Percentiles rank a stretch among this genome's conserved stretches.
Conservation (phyloP, 2,113 vertebrate genomes). For the Triplophysa siluroides region DNA sequence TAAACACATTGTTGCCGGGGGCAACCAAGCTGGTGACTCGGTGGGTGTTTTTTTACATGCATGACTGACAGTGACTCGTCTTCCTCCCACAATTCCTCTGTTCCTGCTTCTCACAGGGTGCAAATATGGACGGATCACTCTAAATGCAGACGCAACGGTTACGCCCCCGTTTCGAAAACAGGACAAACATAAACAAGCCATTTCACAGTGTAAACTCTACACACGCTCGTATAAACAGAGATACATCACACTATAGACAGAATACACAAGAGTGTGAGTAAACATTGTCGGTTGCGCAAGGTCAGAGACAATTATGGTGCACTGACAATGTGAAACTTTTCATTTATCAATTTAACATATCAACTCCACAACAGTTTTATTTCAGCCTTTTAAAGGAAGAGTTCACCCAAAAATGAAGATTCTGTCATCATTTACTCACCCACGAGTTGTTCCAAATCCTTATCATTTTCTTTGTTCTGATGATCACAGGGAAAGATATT, state of each 20-base stretch:
- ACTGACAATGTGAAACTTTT: background rate
- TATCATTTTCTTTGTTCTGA: too few species aligned
- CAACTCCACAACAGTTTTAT: too few species aligned
- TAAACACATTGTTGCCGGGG: conserved; percentile 27
- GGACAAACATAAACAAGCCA: conserved; percentile 41
- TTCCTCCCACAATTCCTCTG: conserved; percentile 33
- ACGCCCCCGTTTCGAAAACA: conserved; percentile 2
- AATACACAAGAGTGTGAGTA: too few species aligned
- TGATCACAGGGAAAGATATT: too few species aligned
- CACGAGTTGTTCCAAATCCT: too few species aligned
- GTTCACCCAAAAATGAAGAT: too few species aligned
- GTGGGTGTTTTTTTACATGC: conserved; percentile 49
- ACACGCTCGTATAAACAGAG: conserved; percentile 17
- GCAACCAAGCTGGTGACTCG: conserved; percentile 34
- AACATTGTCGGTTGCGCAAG: too few species aligned
- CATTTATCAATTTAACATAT: too few species aligned
- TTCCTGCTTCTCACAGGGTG: conserved; percentile 5
- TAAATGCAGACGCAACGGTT: conserved; percentile 30
- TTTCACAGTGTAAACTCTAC: conserved; percentile 32
- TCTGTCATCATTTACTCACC: too few species aligned
- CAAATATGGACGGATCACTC: conserved; percentile 32
- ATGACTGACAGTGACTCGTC: conserved; percentile 43
- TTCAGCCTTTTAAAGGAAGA: too few species aligned
- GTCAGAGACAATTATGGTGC: background rate
- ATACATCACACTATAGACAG: background rate